Base-by-base conservation (phyloP, 2,888 invertebrate genomes). In the Thera britannica region DNA sequence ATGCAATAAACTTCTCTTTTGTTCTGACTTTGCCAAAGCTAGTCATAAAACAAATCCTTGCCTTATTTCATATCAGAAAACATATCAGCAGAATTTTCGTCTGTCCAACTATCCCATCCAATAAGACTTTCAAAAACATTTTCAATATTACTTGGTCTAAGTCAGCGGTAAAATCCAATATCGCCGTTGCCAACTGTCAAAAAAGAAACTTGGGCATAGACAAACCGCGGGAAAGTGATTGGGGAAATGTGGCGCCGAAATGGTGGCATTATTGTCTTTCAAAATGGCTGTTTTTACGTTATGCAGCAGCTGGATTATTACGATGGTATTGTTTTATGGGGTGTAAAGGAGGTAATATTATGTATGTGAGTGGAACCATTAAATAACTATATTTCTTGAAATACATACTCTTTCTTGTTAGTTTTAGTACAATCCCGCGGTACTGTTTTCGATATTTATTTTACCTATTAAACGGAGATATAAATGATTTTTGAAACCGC, bases 91-190 rank as follows among this genome's bases (percentile, higher is more conserved):
- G 56, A 62, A 68, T 67, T 49, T 38, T 62, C 41, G 56, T 9
- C 12, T 11, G 49, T 48, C 54, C 36, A 58, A 62, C 62, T 48
- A 49, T 63, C 58, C 46, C 34, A 12, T 58, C 58, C 62, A 67
- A 67, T 67, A 67, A 62, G 34, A 62, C 36, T 69, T 54, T 46
- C 52, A 60, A 58, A 62, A 54, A 62, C 44, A 62, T 34, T 68
- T 54, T 49, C 51, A 59, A 68, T 73, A 70, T 65, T 58, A 63
- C 65, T 70, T 61, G 44, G 58, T 70, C 72, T 72, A 73, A 74
- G 77, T 82, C 81, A 81, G 82, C 82, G 68, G 57, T 68, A 68
- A 63, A 77, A 77, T 76, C 79, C 78, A 83, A 83, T 83, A 83
- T 75, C 75, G 72, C 68, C 72, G 44, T 73, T 73, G 77, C 76